phyloP scores from a whole-genome alignment of 2,113 vertebrate species.

The Actenoides hombroni region DNA sequence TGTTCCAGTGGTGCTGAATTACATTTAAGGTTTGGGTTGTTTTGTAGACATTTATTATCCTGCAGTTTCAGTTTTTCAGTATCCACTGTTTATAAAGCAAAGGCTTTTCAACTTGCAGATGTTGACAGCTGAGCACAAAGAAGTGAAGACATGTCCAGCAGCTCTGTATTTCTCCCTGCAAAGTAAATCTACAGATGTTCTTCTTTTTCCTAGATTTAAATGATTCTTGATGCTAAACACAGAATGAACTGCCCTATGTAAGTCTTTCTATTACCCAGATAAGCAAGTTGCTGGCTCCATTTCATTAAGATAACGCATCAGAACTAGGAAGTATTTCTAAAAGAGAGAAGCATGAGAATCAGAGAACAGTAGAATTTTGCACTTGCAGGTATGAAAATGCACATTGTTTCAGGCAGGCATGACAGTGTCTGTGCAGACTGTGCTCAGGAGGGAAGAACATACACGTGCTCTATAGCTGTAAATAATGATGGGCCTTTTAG shows the following conservation, averaged over 20 bases:
- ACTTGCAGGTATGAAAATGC: not conserved
- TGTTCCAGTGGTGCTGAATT: not conserved
- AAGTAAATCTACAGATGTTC: not conserved
- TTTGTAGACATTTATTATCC: not conserved
- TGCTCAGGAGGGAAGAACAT: not conserved
- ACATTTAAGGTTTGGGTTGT: not conserved
- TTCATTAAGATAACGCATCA: not conserved
- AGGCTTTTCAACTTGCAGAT: not conserved
- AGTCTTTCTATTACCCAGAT: not conserved
- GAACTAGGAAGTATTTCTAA: not conserved
- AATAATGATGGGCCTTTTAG: not conserved
- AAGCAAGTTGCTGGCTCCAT: not conserved
- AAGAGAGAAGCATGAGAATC: not conserved
- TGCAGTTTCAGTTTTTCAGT: not conserved
- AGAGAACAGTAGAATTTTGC: not conserved
- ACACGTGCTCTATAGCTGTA: not conserved
- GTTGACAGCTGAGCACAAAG: not conserved
- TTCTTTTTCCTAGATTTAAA: not conserved
- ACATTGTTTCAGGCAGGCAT: not conserved
- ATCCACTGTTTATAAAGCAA: not conserved
- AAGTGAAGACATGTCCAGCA: not conserved
- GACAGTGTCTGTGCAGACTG: not conserved
- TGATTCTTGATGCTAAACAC: not conserved
- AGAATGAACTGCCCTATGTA: not conserved
- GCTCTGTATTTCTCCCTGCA: not conserved